These are phyloP conservation scores for Oreochromis niloticus DNA, from an alignment of 2,113 vertebrate genomes.

Conservation along the genomic window DNA sequence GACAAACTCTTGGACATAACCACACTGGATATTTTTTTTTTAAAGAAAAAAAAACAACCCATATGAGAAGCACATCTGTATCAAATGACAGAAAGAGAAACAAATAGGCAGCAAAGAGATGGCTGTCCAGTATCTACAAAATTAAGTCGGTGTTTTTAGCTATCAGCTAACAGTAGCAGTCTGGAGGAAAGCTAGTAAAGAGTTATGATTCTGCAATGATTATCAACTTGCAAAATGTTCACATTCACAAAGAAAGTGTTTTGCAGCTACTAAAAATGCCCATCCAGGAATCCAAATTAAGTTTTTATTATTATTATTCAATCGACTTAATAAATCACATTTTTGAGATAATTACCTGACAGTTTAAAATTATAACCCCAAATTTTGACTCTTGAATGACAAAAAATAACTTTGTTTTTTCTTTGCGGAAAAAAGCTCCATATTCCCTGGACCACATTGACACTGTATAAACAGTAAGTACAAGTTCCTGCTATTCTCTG, in stretches of 20 bases:
- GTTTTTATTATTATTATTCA: background rate
- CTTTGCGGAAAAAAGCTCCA: background rate
- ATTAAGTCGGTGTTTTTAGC: slow-evolving; percentile 5
- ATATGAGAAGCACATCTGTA: background rate
- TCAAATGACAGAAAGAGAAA: background rate
- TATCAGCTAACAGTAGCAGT: slow-evolving; percentile 52
- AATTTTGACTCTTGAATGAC: background rate
- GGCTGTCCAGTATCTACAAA: background rate
- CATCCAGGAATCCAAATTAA: background rate
- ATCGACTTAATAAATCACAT: background rate
- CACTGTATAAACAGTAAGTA: background rate
- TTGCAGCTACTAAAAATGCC: background rate
- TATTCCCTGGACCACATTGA: background rate
- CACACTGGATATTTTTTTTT: background rate
- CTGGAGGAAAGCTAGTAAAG: slow-evolving; percentile 60
- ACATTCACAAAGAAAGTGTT: background rate
- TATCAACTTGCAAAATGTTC: slow-evolving; percentile 13
- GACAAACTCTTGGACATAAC: background rate
- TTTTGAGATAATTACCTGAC: background rate
- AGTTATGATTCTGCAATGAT: slow-evolving; percentile 74
- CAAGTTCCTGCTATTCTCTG: background rate
- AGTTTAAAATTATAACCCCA: background rate
- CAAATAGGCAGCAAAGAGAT: background rate
- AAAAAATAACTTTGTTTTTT: background rate
- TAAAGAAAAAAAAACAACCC: background rate